phyloP scores from a whole-genome alignment of 2,888 invertebrate species.

The Actias luna region DNA sequence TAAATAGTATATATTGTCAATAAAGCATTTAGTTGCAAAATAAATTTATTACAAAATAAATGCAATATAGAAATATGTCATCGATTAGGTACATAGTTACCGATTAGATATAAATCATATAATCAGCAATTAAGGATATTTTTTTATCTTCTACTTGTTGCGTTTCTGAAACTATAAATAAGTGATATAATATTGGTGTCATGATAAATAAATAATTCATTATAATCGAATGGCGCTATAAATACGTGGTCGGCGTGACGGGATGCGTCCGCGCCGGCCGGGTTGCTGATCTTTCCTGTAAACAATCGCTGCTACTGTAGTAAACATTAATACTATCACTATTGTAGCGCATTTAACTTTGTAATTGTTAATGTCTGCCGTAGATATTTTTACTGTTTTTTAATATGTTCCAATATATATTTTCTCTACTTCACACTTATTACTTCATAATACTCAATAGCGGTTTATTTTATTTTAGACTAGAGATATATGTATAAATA shows the following conservation, averaged over 20 bases:
- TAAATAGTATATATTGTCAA: no score
- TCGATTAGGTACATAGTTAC: no score
- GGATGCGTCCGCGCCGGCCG: conserved; percentile 30
- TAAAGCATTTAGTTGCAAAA: no score
- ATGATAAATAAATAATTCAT: conserved; percentile 45
- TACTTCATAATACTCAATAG: not conserved
- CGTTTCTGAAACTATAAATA: conserved; percentile 5
- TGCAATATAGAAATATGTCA: no score
- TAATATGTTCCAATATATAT: conserved; percentile 1
- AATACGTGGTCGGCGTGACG: conserved; percentile 35
- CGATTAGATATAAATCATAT: no score
- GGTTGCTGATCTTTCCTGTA: conserved; percentile 62
- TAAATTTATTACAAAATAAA: no score
- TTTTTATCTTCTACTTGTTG: not conserved
- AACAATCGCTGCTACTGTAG: conserved; percentile 52
- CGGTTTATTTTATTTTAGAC: not conserved
- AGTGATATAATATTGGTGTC: conserved; percentile 36
- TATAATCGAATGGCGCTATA: conserved; percentile 45
- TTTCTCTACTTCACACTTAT: not conserved
- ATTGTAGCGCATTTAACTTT: conserved; percentile 26
- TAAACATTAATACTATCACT: conserved; percentile 53
- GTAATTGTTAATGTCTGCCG: conserved; percentile 18
- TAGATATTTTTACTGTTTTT: conserved; percentile 8
- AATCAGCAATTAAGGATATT: not conserved
- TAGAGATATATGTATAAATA: not conserved